These are phyloP conservation scores for Manis pentadactyla DNA, from an alignment of 2,797 vertebrate genomes.

Conservation along the genomic window DNA sequence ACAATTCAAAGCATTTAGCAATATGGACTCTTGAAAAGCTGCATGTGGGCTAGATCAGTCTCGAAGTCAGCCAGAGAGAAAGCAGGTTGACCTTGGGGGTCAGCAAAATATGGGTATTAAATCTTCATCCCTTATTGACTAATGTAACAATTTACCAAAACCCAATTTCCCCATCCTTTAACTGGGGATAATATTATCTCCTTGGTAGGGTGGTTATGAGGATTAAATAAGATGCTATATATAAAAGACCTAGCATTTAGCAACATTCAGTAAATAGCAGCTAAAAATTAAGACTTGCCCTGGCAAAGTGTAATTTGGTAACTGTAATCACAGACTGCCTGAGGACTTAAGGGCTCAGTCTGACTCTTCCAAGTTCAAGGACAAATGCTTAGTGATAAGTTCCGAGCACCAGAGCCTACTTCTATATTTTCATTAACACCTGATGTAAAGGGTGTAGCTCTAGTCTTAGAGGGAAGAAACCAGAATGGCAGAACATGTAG, in stretches of 20 bases:
- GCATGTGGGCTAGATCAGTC: not conserved
- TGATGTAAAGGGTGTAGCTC: not conserved
- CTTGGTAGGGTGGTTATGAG: not conserved
- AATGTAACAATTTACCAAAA: not conserved
- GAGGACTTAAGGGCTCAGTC: not conserved
- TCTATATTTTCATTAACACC: not conserved
- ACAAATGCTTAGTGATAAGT: not conserved
- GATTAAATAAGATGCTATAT: not conserved
- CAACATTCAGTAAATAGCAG: not conserved
- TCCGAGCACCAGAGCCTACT: not conserved
- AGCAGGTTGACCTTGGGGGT: not conserved
- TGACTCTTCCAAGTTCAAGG: not conserved
- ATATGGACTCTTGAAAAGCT: not conserved
- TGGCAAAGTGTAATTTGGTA: not conserved
- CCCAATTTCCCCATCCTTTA: not conserved
- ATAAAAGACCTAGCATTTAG: not conserved
- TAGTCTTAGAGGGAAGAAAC: not conserved
- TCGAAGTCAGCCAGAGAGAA: not conserved
- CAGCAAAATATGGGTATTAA: not conserved
- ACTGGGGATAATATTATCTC: not conserved
- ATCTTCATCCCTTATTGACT: not conserved
- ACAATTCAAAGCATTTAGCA: not conserved
- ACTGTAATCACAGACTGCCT: not conserved
- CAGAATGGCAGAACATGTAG: not conserved
- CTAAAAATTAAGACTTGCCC: not conserved